These are phyloP conservation scores for Ameiurus melas DNA, from an alignment of 2,113 vertebrate genomes.

Conservation along the genomic window DNA sequence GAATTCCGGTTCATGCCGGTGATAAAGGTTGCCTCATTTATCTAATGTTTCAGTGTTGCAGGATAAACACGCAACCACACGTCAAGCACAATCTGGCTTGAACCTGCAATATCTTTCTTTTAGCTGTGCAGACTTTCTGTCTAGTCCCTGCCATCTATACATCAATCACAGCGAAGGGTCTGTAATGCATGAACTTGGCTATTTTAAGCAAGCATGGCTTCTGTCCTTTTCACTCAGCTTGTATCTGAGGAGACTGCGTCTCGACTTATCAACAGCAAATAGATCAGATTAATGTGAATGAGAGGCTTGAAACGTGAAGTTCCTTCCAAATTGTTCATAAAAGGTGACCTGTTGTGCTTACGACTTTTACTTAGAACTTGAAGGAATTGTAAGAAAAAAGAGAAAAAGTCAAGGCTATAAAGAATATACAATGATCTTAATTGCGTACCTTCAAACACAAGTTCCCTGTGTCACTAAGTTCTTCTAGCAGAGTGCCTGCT, in stretches of 20 bases:
- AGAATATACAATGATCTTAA: neutral
- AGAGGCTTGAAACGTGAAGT: neutral
- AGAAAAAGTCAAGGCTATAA: neutral
- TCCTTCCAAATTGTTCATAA: neutral
- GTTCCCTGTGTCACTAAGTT: neutral
- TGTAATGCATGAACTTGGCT: conserved; percentile 31
- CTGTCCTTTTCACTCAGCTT: conserved; percentile 13
- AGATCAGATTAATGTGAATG: neutral
- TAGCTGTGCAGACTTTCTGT: conserved; percentile 12
- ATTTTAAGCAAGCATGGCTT: conserved; percentile 39
- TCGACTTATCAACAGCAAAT: neutral
- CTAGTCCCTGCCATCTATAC: conserved; percentile 12
- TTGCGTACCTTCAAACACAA: neutral
- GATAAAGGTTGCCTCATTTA: conserved; percentile 4
- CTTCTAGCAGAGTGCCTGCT: conserved; percentile 6
- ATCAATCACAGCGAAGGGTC: conserved; percentile 17
- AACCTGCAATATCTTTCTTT: conserved; percentile 23
- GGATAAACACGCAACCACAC: neutral
- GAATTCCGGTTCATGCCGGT: neutral
- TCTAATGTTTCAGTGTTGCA: neutral
- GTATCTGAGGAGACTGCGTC: neutral
- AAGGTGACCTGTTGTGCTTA: neutral
- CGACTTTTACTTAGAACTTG: neutral
- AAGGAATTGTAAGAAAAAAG: neutral
- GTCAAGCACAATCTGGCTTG: neutral